Conservation (phyloP, 2,797 vertebrate species). For the Microtus obscurus region DNA sequence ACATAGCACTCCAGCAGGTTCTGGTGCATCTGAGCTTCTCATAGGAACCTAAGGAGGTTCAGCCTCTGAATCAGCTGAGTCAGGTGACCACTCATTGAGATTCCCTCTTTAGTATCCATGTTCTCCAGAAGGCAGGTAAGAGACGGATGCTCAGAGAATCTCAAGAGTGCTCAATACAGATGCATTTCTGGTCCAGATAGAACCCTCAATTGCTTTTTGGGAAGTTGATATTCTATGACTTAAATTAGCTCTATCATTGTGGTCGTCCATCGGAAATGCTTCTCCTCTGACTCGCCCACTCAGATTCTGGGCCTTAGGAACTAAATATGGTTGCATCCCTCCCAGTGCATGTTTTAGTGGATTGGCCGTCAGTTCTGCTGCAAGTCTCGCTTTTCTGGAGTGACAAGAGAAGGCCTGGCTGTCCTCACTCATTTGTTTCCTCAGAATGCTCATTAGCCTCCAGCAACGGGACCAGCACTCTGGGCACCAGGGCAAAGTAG, state of each 20-base stretch:
- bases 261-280: background rate
- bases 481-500: background rate
- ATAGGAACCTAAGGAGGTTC: background rate
- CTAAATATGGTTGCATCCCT: background rate
- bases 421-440: background rate
- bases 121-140: background rate
- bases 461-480: too few relatives aligned
- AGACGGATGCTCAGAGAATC: background rate
- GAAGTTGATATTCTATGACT: background rate
- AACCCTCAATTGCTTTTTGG: background rate
- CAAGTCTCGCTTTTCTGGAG: background rate
- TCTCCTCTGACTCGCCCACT: background rate
- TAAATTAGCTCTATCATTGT: background rate
- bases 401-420: background rate
- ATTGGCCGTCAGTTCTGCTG: background rate
- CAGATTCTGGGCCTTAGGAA: background rate
- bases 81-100: background rate
- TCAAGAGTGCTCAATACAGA: background rate
- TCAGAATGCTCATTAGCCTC: background rate
- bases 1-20: background rate
- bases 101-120: background rate
- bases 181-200: background rate
- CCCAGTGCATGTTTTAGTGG: too few relatives aligned
- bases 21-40: background rate
- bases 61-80: background rate